Base-by-base conservation (phyloP, 1,140 invertebrate genomes). In the Bombus turneri region DNA sequence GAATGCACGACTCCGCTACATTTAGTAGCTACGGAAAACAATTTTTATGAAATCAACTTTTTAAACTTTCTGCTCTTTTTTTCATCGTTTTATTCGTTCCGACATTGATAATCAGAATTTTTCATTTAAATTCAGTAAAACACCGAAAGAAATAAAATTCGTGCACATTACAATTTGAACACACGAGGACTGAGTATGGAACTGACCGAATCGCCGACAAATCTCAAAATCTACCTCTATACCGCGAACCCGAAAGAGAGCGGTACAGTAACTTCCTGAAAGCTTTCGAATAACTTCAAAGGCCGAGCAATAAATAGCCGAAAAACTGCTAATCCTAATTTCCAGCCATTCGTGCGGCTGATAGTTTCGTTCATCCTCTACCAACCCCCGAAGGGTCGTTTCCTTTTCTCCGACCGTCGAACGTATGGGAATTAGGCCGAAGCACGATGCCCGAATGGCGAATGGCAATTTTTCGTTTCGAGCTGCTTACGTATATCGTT, bases 261-360 rank as follows among this genome's bases (percentile, higher is more conserved):
- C 3, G 62, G 18, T 25, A 9, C 15, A 18, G 25, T 31, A 13
- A 39, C 12, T 31, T 12, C 15, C 47, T 59, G 15, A 72, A 72
- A 59, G 34, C 47, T 72, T 25, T 41, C 68, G 37, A 39, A 39
- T 39, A 39, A 71, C 68, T 72, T 25, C 22, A 8, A 62, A 34
- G 47, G 12, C 9, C 3, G 28, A 22, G 59, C 59, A 37, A 87
- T 76, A 87, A 87, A 81, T 87, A 73, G 41, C 68, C 43, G 25
- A 79, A 88, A 87, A 88, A 84, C 73, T 62, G 87, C 59, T 76
- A 59, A 43, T 37, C 57, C 57, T 84, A 88, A 88, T 88, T 84
- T 75, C 74, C 47, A 80, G 39, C n/a, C 71, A 71, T 43, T 84
- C 71, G 72, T 43, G 62, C 10, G 81, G 22, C 62, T 85, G 73